Conservation (phyloP, 2,797 vertebrate species). For the Neoniphon sammara region DNA sequence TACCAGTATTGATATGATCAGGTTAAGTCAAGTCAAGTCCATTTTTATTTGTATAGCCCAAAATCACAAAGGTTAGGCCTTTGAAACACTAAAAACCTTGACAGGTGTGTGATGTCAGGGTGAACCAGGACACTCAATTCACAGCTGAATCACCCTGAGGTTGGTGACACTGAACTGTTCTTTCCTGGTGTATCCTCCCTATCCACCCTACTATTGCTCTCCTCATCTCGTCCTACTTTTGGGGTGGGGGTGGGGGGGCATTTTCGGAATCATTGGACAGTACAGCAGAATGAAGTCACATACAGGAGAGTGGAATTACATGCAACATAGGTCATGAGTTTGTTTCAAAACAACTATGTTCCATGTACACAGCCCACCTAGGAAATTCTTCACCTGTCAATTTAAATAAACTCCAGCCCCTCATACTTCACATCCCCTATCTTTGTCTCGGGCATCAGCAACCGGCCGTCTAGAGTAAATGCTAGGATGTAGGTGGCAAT, state of each 20-base stretch:
- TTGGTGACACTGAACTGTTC: not conserved
- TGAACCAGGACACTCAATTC: not conserved
- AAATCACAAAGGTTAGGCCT: not conserved
- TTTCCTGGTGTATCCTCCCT: not conserved
- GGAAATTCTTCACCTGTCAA: not conserved
- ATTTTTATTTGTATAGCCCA: too few relatives aligned
- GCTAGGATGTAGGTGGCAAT: slow-evolving; percentile 92
- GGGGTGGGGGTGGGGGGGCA: too few relatives aligned
- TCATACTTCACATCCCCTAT: slow-evolving; percentile 92
- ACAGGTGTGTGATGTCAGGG: not conserved
- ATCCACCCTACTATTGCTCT: slow-evolving; percentile 8
- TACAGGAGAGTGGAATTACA: not conserved
- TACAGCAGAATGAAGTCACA: not conserved
- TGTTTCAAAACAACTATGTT: not conserved
- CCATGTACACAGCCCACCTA: not conserved
- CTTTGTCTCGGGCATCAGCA: slow-evolving; percentile 92
- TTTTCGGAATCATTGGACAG: slow-evolving; percentile 40
- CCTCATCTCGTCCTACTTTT: not conserved
- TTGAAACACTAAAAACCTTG: slow-evolving; percentile 6
- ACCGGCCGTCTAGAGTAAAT: slow-evolving; percentile 89
- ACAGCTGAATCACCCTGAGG: not conserved
- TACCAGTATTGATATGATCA: slow-evolving; percentile 13
- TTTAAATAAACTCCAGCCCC: slow-evolving; percentile 93
- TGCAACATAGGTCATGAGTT: not conserved
- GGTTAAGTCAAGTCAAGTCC: not conserved